Evolutionary conservation across 2,797 vertebrate species (phyloP).

Genomic region (Allobates femoralis): DNA sequence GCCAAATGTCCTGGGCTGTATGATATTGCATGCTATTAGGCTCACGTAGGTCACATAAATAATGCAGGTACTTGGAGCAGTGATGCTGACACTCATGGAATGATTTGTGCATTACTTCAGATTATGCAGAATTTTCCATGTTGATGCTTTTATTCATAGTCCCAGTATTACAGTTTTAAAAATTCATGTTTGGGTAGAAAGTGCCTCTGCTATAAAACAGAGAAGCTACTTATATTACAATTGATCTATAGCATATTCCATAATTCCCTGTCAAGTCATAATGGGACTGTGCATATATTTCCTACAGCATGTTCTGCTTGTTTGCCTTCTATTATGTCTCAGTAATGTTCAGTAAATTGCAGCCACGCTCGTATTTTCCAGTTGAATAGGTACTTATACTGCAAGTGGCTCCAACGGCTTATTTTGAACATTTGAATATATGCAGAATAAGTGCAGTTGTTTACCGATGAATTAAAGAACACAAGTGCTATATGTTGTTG

Average conservation of each 20-base stretch:
- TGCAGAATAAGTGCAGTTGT: neutral
- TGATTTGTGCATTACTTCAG: neutral
- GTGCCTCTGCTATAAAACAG: neutral
- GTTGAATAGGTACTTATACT: slow-evolving; percentile 9
- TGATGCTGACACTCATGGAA: neutral
- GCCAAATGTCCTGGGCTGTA: neutral
- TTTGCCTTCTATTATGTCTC: neutral
- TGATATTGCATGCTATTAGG: neutral
- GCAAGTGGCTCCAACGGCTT: neutral
- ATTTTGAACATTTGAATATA: neutral
- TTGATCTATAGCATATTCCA: neutral
- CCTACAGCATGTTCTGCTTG: neutral
- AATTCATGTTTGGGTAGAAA: slow-evolving; percentile 7
- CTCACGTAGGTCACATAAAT: neutral
- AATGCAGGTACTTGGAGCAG: neutral
- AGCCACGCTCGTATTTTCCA: neutral
- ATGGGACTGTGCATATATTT: neutral
- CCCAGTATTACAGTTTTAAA: neutral
- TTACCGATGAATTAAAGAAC: neutral
- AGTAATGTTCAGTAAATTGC: neutral
- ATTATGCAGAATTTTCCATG: neutral
- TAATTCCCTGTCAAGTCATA: neutral
- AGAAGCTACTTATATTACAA: neutral
- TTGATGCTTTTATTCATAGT: neutral
- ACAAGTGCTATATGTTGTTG: neutral